Evolutionary conservation across 1,140 invertebrate species (phyloP).

Genomic region (Arion vulgaris): DNA sequence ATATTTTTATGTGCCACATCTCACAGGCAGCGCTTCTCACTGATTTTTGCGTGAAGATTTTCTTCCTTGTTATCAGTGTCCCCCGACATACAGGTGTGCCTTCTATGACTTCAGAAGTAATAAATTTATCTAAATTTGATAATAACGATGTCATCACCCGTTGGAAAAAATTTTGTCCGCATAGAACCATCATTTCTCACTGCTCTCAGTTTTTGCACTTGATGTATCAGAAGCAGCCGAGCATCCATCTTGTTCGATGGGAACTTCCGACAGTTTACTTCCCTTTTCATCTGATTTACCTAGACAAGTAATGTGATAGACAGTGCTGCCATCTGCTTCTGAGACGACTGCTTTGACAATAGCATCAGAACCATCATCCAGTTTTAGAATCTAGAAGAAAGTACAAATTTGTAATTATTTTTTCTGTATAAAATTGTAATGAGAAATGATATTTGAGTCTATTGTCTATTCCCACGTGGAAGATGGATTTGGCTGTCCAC

Average conservation of each 20-base stretch:
- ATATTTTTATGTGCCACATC: too few relatives aligned
- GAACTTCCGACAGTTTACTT: neutral
- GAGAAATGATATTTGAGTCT: too few relatives aligned
- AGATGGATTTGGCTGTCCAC: neutral
- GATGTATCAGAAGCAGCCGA: neutral
- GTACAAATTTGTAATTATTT: neutral
- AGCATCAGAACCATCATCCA: slow-evolving; percentile 34
- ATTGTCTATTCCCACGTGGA: too few relatives aligned
- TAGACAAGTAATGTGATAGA: slow-evolving; percentile 30
- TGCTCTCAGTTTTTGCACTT: neutral
- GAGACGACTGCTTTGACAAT: slow-evolving; percentile 21
- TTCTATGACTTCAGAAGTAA: too few relatives aligned
- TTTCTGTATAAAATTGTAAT: too few relatives aligned
- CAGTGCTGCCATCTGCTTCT: slow-evolving; percentile 33
- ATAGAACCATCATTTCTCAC: slow-evolving; percentile 1
- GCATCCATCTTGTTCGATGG: neutral
- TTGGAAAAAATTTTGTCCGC: too few relatives aligned
- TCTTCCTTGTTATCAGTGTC: too few relatives aligned
- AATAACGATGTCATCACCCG: too few relatives aligned
- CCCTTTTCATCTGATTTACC: slow-evolving; percentile 7
- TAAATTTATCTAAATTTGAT: too few relatives aligned
- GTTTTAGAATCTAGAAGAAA: slow-evolving; percentile 20
- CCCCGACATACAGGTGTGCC: too few relatives aligned
- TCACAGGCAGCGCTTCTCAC: too few relatives aligned
- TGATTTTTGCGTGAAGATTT: too few relatives aligned